A percentile compares a stretch with the other conserved stretches of the same genome.
Conservation (phyloP, 2,113 vertebrate genomes). For the Malurus alboscapulatus region DNA sequence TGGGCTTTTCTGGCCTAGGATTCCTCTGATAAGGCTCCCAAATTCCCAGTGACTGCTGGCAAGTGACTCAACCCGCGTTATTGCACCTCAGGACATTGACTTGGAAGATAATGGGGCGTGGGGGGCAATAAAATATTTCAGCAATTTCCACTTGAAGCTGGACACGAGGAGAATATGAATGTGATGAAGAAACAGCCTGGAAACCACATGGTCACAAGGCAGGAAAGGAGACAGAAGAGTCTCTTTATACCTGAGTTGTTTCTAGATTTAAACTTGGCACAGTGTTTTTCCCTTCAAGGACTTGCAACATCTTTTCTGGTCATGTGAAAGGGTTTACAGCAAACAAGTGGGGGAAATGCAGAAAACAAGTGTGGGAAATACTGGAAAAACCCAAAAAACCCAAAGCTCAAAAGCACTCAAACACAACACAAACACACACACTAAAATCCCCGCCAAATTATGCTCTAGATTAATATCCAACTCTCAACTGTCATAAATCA, state of each 20-base stretch:
- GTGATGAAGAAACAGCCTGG: neutral
- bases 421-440: neutral
- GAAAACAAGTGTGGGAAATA: neutral
- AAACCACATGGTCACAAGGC: neutral
- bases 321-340: neutral
- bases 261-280: neutral
- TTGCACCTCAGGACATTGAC: neutral
- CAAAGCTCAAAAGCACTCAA: neutral
- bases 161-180: neutral
- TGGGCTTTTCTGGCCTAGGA: neutral
- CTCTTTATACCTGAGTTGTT: neutral
- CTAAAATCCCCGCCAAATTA: neutral
- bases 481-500: neutral
- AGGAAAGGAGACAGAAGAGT: neutral
- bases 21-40: neutral
- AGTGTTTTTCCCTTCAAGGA: neutral
- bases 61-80: neutral
- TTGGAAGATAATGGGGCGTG: fast-evolving
- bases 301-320: neutral
- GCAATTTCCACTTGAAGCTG: neutral
- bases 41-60: neutral
- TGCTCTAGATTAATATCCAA: neutral
- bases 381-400: neutral
- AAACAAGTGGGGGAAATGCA: neutral
- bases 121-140: neutral